Evolutionary conservation across 2,888 invertebrate genomes (phyloP).

Genomic region (Gastrophysa polygoni): DNA sequence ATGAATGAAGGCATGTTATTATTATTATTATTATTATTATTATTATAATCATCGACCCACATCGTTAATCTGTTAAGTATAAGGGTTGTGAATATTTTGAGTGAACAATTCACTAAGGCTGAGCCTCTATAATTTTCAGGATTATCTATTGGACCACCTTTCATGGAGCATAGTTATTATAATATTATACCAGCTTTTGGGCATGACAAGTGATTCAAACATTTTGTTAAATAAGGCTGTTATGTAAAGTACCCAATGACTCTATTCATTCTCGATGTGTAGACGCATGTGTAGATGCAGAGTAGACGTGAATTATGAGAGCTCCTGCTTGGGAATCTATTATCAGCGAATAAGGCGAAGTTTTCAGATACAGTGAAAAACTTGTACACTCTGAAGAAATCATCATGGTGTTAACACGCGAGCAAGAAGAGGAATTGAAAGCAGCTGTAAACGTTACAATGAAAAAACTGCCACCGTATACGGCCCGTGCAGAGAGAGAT

Average conservation of each 20-base stretch:
- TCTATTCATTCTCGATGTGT: background rate
- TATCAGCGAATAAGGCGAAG: no score
- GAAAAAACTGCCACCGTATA: slow-evolving; percentile 32
- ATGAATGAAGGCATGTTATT: no score
- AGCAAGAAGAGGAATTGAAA: no score
- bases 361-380: no score
- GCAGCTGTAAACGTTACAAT: background rate
- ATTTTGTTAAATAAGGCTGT: background rate
- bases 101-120: background rate
- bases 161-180: background rate
- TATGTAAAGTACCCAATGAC: background rate
- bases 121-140: background rate
- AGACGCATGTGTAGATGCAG: no score
- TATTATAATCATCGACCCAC: background rate
- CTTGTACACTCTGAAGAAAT: no score
- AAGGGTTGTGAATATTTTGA: slow-evolving; percentile 4
- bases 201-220: background rate
- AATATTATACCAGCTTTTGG: slow-evolving; percentile 5
- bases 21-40: no score
- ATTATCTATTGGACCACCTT: no score
- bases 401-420: no score
- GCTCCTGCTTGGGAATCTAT: no score
- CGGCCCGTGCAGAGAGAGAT: slow-evolving; percentile 26
- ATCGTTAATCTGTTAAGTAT: no score
- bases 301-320: no score